Evolutionary conservation across 2,888 invertebrate genomes (phyloP).

Genomic region (Agriotes lineatus): DNA sequence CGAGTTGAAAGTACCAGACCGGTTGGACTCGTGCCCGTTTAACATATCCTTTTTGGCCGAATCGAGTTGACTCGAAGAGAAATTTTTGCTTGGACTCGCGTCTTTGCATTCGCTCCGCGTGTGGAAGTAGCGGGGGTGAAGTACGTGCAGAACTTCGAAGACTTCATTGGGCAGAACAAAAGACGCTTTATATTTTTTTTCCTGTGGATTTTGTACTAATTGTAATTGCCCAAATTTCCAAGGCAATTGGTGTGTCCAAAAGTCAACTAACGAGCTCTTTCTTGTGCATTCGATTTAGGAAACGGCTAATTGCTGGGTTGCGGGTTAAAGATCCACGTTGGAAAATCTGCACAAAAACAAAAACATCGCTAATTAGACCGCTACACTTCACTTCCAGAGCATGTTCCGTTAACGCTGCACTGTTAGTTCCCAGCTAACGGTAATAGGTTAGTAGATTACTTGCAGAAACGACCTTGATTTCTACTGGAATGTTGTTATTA

Average conservation of each 20-base stretch:
- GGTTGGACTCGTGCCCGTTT: constrained; percentile 20
- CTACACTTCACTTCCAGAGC: neutral
- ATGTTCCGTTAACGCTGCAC: neutral
- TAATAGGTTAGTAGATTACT: constrained; percentile 18
- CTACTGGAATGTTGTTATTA: neutral
- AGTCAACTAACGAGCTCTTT: neutral
- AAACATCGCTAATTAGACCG: neutral
- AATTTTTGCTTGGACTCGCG: neutral
- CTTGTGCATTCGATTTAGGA: too few species aligned
- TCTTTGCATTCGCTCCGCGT: constrained; percentile 1
- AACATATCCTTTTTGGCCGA: constrained; percentile 12
- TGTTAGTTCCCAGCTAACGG: neutral
- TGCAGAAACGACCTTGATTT: constrained; percentile 10
- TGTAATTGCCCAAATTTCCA: neutral
- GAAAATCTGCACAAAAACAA: neutral
- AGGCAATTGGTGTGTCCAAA: neutral
- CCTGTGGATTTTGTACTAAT: neutral
- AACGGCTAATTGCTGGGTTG: too few species aligned
- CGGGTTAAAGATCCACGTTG: too few species aligned
- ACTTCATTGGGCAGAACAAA: neutral
- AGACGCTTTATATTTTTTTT: neutral
- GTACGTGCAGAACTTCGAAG: neutral
- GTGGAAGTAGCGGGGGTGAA: constrained; percentile 5
- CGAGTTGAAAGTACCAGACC: constrained; percentile 19
- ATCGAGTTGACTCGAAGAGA: neutral